Evolutionary conservation across 1,140 invertebrate species (phyloP).

Genomic region (Dufourea novaeangliae): DNA sequence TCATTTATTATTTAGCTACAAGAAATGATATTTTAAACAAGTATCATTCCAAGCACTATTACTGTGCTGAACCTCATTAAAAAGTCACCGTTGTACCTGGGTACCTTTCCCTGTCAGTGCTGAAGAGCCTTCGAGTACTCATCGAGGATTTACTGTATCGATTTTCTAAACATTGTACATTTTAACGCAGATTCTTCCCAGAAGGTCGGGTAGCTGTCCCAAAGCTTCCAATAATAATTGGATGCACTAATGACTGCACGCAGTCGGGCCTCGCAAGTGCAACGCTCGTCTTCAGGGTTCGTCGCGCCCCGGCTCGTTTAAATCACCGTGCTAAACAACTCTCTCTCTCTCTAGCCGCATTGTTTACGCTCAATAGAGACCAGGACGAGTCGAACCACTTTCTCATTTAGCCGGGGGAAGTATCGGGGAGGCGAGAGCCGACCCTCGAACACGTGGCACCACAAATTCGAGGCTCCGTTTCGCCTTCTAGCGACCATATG

Average conservation of each 20-base stretch:
- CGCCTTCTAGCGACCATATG: constrained; percentile 43
- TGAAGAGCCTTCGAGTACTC: too few relatives aligned
- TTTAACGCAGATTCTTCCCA: not conserved
- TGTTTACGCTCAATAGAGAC: constrained; percentile 41
- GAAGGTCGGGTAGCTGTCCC: not conserved
- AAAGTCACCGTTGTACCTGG: too few relatives aligned
- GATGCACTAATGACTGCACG: not conserved
- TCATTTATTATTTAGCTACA: too few relatives aligned
- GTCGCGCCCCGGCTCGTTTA: constrained; percentile 21
- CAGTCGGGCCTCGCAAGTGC: not conserved
- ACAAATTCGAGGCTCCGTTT: constrained; percentile 28
- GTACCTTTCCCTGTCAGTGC: too few relatives aligned
- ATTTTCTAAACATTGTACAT: too few relatives aligned
- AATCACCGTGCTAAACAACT: constrained; percentile 27
- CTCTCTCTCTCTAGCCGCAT: constrained; percentile 35
- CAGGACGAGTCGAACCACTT: constrained; percentile 28
- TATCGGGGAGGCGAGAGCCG: constrained; percentile 8
- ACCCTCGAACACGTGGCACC: constrained; percentile 47
- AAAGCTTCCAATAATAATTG: not conserved
- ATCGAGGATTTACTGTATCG: too few relatives aligned
- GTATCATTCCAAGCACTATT: too few relatives aligned
- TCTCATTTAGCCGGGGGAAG: not conserved
- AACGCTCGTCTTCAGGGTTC: not conserved
- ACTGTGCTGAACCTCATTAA: too few relatives aligned
- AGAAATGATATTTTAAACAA: too few relatives aligned